Base-by-base conservation (phyloP, 1,140 invertebrate genomes). In the Matsumurasca onukii region DNA sequence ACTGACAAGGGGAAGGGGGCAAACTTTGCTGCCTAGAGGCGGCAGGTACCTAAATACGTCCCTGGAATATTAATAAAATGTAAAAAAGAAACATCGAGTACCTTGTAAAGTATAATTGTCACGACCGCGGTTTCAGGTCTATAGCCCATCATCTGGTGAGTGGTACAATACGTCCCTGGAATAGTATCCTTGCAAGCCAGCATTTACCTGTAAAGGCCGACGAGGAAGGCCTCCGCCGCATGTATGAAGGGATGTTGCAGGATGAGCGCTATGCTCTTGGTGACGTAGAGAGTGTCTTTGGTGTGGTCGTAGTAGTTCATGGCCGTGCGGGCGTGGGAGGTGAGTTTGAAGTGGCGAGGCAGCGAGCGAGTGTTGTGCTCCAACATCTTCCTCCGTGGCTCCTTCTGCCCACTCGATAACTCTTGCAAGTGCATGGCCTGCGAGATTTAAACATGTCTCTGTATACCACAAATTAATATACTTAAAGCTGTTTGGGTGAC, bases 251-350 rank as follows among this genome's bases (percentile, higher is more conserved):
- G 92, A 71, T 94, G 86, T 78, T 94, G 93, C 77, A 92, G 93
- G 69, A 98, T 90, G 31, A 98, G 85, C 68, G 90, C 90, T 78
- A 99, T 95, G 82, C 91, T 94, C 86, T 98, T 99, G 72, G 93
- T 93, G 73, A 97, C 96, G 83, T 91, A 94, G 70, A 98, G 84
- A 80, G 91, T 92, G 82, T 98, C 95, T 84, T 94, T 94, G 78
- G 88, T 88, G 74, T 92, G 90, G 82, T 98, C 95, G 80, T 97
- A 99, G 75, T 94, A 95, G 75, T 86, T 92, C 75, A 90, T 84
- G 69, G 89, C 89, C 31, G 89, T 87, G 65, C 75, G 73, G 62
- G 74, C 70, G 69, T 86, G 86, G 20, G 90, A 87, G 25, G 90
- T 88, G 66, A 95, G 82, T 82, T 95, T 94, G 75, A 95, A 95